Percentiles rank a stretch among this genome's conserved stretches.
Evolutionary conservation across 2,888 invertebrate genomes (phyloP).

Genomic region (Nasonia oneida): DNA sequence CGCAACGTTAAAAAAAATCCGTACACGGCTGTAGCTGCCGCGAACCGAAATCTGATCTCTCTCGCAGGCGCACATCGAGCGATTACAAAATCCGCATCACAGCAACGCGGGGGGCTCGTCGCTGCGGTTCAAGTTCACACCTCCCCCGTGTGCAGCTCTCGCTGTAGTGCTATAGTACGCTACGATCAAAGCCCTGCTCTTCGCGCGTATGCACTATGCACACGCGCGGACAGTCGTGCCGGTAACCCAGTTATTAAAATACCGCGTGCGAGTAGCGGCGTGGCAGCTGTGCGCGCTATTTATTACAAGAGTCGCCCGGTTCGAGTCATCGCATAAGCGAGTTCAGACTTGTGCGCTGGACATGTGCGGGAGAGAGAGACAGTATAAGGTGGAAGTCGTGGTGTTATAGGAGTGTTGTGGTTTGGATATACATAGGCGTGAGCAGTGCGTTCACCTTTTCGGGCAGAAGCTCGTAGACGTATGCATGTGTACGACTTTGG

Average conservation of each 20-base stretch:
- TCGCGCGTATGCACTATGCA: background rate
- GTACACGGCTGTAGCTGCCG: background rate
- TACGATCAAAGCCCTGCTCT: background rate
- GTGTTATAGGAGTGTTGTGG: background rate
- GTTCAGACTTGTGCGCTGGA: background rate
- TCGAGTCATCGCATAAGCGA: background rate
- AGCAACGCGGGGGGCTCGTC: background rate
- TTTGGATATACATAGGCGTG: background rate
- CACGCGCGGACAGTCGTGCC: slow-evolving; percentile 12
- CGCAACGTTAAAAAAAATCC: too few relatives aligned
- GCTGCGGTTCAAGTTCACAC: slow-evolving; percentile 61
- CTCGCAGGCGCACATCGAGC: background rate
- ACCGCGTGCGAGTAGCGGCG: slow-evolving; percentile 31
- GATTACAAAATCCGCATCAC: slow-evolving; percentile 26
- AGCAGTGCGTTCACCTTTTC: slow-evolving; percentile 27
- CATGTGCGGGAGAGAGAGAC: slow-evolving; percentile 14
- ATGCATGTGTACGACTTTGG: background rate
- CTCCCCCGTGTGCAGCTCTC: slow-evolving; percentile 19
- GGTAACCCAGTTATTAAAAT: slow-evolving; percentile 64
- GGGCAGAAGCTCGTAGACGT: background rate
- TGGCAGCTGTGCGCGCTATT: slow-evolving; percentile 36
- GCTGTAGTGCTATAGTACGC: background rate
- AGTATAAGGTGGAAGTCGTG: background rate
- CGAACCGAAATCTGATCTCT: background rate
- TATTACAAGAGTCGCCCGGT: slow-evolving; percentile 6